phyloP scores from a whole-genome alignment of 2,113 vertebrate genomes.

The Grus americana region DNA sequence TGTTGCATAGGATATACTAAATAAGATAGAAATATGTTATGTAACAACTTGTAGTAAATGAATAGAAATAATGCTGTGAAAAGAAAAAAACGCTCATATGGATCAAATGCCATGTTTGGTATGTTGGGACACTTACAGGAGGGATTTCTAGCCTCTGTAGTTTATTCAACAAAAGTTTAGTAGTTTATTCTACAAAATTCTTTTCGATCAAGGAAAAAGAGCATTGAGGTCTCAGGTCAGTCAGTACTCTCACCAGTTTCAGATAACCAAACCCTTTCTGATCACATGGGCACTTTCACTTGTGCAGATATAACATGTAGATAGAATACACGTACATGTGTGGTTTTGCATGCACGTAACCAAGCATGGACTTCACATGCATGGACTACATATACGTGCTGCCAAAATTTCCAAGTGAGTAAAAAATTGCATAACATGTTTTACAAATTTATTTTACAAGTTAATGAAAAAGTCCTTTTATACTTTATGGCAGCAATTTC shows the following conservation, averaged over 20 bases:
- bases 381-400: background rate
- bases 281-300: background rate
- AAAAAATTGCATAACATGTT: background rate
- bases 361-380: background rate
- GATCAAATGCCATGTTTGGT: background rate
- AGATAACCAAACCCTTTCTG: background rate
- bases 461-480: background rate
- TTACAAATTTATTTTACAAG: background rate
- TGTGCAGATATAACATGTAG: rapidly evolving
- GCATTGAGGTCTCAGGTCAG: background rate
- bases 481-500: background rate
- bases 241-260: background rate
- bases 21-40: background rate
- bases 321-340: background rate
- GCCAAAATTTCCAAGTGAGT: background rate
- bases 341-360: background rate
- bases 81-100: background rate
- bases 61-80: background rate
- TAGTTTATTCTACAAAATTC: background rate
- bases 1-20: background rate
- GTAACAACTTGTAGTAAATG: background rate
- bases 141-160: background rate
- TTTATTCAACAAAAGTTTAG: background rate
- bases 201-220: background rate
- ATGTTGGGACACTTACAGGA: background rate